Evolutionary conservation across 2,797 vertebrate species (phyloP).

Genomic region (Triplophysa yarkandensis): DNA sequence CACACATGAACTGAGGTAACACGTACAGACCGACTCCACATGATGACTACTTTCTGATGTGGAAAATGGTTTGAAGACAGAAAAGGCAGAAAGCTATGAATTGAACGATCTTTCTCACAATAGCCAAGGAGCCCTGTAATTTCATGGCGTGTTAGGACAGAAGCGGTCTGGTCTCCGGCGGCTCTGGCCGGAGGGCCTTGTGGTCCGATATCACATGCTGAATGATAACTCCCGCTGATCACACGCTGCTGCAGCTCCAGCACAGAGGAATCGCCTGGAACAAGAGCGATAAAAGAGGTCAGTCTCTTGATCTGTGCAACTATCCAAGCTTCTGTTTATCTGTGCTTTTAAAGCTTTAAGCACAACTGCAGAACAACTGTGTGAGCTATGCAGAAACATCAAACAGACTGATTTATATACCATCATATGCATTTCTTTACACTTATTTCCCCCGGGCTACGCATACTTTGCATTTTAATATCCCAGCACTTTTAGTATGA

Average conservation of each 20-base stretch:
- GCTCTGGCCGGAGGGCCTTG: slow-evolving; percentile 55
- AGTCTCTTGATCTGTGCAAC: slow-evolving; percentile 26
- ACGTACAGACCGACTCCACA: slow-evolving; percentile 37
- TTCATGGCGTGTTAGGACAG: slow-evolving; percentile 74
- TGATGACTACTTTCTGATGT: slow-evolving; percentile 50
- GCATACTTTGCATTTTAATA: background rate
- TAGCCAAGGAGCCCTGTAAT: slow-evolving; percentile 68
- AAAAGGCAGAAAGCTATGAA: slow-evolving; percentile 53
- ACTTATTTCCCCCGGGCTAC: background rate
- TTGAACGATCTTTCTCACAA: slow-evolving; percentile 62
- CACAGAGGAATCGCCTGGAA: slow-evolving; percentile 30
- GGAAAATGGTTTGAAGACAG: slow-evolving; percentile 54
- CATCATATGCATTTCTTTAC: slow-evolving; percentile 10
- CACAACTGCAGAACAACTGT: slow-evolving; percentile 13
- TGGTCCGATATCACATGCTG: slow-evolving; percentile 46
- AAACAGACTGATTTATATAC: slow-evolving; percentile 14
- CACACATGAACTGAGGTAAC: slow-evolving; percentile 9
- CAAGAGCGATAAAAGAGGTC: slow-evolving; percentile 37
- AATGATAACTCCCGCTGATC: slow-evolving; percentile 45
- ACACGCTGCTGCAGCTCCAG: slow-evolving; percentile 16
- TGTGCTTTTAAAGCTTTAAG: slow-evolving; percentile 25
- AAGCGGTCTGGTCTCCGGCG: slow-evolving; percentile 59
- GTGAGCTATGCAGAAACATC: slow-evolving; percentile 26
- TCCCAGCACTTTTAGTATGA: background rate
- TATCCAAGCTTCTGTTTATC: slow-evolving; percentile 28